Conservation (phyloP, 1,140 invertebrate genomes). For the Solenopsis fugax region DNA sequence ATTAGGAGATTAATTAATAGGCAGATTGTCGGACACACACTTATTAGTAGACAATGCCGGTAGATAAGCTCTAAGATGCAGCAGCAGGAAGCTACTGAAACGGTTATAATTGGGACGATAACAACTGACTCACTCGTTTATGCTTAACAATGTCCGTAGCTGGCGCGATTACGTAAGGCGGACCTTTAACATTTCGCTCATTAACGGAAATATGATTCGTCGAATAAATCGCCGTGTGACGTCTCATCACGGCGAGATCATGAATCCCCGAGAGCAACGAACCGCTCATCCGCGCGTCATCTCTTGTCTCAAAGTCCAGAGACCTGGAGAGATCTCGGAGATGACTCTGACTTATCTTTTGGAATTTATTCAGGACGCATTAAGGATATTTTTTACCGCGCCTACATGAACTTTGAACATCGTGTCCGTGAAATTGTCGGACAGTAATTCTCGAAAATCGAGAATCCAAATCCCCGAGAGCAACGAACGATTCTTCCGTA, state of each 20-base stretch:
- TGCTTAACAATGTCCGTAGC: slow-evolving; percentile 39
- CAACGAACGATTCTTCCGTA: no score
- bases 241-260: slow-evolving; percentile 5
- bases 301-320: slow-evolving; percentile 33
- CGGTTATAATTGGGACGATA: slow-evolving; percentile 24
- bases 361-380: neutral
- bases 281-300: slow-evolving; percentile 15
- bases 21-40: neutral
- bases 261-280: slow-evolving; percentile 51
- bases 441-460: slow-evolving; percentile 5
- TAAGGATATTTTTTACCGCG: neutral
- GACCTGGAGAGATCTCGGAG: neutral
- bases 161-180: slow-evolving; percentile 67
- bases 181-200: slow-evolving; percentile 51
- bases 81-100: slow-evolving; percentile 35
- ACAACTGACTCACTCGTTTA: slow-evolving; percentile 46
- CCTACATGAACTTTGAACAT: neutral
- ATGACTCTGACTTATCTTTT: neutral
- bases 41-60: neutral
- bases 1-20: slow-evolving; percentile 29
- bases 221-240: slow-evolving; percentile 51
- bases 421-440: neutral
- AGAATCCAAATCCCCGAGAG: no score
- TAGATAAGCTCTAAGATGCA: neutral
- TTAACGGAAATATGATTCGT: slow-evolving; percentile 45